Conservation (phyloP, 2,888 invertebrate species). For the Hedya salicella region DNA sequence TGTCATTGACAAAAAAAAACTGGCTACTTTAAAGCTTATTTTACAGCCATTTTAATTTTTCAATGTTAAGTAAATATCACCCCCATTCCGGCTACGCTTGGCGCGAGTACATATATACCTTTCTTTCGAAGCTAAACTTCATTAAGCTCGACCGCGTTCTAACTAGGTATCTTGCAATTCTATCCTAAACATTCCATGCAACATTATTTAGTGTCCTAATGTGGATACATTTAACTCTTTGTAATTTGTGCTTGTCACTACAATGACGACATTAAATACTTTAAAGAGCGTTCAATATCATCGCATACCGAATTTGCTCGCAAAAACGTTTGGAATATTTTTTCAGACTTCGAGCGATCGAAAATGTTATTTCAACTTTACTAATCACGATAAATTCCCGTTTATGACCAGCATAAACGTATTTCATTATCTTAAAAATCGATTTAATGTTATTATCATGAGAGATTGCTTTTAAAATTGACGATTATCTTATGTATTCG, state of each 20-base stretch:
- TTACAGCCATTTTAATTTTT: not conserved
- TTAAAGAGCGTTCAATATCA: not conserved
- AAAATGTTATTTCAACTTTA: not conserved
- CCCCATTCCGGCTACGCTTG: constrained; percentile 11
- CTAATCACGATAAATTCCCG: constrained; percentile 22
- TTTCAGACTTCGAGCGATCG: not conserved
- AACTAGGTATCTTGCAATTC: constrained; percentile 38
- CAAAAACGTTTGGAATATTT: not conserved
- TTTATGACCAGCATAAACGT: constrained; percentile 41
- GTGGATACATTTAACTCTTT: not conserved
- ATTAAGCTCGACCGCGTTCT: constrained; percentile 39
- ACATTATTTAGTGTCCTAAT: constrained; percentile 6
- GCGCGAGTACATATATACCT: constrained; percentile 12
- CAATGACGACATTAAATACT: constrained; percentile 1
- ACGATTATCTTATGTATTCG: not conserved
- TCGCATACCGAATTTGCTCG: constrained; percentile 3
- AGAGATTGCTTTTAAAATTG: constrained; percentile 32
- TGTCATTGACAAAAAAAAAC: not conserved
- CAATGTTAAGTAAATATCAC: not conserved
- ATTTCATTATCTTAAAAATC: constrained; percentile 9
- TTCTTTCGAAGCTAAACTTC: constrained; percentile 21
- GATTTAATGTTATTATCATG: constrained; percentile 4
- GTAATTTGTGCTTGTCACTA: constrained; percentile 29
- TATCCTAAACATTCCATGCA: constrained; percentile 22
- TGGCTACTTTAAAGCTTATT: constrained; percentile 3